Percentiles rank a stretch among this genome's conserved stretches.
Conservation (phyloP, 1,140 invertebrate genomes). For the Aplysia californica region DNA sequence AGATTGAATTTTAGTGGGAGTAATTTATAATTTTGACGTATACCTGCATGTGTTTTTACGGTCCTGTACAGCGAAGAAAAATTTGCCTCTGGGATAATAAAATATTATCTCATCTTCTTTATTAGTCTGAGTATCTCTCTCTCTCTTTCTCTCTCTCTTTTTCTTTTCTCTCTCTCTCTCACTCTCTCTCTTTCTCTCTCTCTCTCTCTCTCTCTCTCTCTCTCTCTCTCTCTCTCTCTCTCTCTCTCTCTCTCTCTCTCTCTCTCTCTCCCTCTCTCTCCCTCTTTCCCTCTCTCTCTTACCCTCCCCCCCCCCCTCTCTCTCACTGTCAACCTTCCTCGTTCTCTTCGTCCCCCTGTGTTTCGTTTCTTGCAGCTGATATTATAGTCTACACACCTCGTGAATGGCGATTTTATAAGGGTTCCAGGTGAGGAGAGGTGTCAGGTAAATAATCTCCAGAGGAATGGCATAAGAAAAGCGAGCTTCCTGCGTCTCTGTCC, state of each 20-base stretch:
- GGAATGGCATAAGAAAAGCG: slow-evolving; percentile 47
- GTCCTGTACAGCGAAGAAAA: too few relatives aligned
- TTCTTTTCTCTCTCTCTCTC: neutral
- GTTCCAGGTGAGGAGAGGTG: slow-evolving; percentile 45
- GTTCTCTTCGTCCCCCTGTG: neutral
- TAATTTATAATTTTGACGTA: neutral
- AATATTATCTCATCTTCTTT: too few relatives aligned
- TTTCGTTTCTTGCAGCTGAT: neutral
- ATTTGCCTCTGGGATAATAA: too few relatives aligned
- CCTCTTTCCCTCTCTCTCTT: too few relatives aligned
- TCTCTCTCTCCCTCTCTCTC: slow-evolving; percentile 2
- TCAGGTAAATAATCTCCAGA: slow-evolving; percentile 47
- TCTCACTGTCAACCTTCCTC: neutral
- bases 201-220: slow-evolving; percentile 11
- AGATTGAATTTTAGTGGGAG: neutral
- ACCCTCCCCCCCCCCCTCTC: slow-evolving; percentile 12
- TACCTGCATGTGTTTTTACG: neutral
- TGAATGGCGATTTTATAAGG: slow-evolving; percentile 35
- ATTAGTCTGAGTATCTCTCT: too few relatives aligned
- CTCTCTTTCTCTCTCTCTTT: neutral
- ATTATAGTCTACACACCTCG: neutral
- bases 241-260: slow-evolving; percentile 6
- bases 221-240: slow-evolving; percentile 1
- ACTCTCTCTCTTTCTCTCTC: neutral
- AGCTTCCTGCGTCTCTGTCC: neutral